phyloP scores from a whole-genome alignment of 2,888 invertebrate species.

The Aphodius granarius region DNA sequence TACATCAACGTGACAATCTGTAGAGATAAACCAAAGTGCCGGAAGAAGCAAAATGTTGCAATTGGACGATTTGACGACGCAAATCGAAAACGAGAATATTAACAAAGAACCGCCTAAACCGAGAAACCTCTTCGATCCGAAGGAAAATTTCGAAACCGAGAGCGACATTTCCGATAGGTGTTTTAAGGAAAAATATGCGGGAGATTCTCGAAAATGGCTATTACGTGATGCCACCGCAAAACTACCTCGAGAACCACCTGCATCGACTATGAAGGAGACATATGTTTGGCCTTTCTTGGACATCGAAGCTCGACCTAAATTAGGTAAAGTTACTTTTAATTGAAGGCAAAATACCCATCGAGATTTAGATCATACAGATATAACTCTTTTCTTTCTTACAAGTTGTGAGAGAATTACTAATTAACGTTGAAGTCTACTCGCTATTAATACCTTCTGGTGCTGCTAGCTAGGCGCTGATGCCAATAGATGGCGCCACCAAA shows the following conservation, averaged over 20 bases:
- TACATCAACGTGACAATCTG: not conserved
- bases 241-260: slow-evolving; percentile 29
- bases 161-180: slow-evolving; percentile 41
- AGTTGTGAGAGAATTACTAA: too few species aligned
- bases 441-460: too few species aligned
- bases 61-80: not conserved
- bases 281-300: slow-evolving; percentile 38
- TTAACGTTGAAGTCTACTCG: too few species aligned
- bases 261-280: slow-evolving; percentile 45
- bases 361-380: not conserved
- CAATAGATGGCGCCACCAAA: too few species aligned
- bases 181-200: slow-evolving; percentile 42
- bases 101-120: not conserved
- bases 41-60: not conserved
- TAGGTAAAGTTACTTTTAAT: slow-evolving; percentile 36
- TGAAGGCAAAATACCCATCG: too few species aligned
- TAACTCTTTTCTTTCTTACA: not conserved
- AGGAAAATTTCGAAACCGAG: slow-evolving; percentile 24
- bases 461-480: too few species aligned
- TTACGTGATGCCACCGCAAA: slow-evolving; percentile 42
- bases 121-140: not conserved
- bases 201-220: slow-evolving; percentile 47
- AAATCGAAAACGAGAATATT: not conserved
- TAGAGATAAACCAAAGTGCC: not conserved
- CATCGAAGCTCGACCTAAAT: slow-evolving; percentile 26